Base-by-base conservation (phyloP, 92 coral and sea anemone species). In the Umimayanthus kanabou region DNA sequence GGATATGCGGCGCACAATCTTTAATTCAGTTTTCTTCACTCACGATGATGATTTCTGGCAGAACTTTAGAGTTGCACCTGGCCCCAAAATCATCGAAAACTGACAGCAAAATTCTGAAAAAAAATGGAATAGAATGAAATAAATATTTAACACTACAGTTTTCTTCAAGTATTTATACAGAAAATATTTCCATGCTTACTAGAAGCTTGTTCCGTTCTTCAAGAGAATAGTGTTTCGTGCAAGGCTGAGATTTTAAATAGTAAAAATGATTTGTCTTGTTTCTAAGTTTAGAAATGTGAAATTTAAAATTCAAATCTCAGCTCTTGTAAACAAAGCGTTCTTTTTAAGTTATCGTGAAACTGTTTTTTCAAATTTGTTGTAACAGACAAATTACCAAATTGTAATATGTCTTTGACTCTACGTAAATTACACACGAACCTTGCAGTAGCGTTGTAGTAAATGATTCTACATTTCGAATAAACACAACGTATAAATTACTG, bases 91-190 rank as follows among this genome's bases (percentile, higher is more conserved):
- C 80, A 26, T 42, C 79, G 26, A 75, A 73, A 20, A 69, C 87
- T 42, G n/a, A 73, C 55, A 82, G 49, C 53, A 45, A 66, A 69
- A 23, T 70, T 83, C 77, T 69, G 55, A 55, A 82, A 83, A 58
- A 80, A 80, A 80, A 4, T 40, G 6, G 37, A 66, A 45, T 45
- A 70, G 58, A 5, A 78, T 15, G 55, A 70, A 70, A 73, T 83
- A 69, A 83, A 83, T 83, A 83, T 70, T 83, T 83, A 83, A 83
- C 70, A 83, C 5, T 70, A 47, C 76, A 4, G 8, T 20, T 64
- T 65, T 64, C 40, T 81, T 28, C 22, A n/a, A 39, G 85, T 10
- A 70, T 71, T 83, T 70, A 53, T 53, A 83, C 13, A 83, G 57
- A 47, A 71, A 70, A 47, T 25, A 6, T 33, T 10, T 20, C 14